Conservation (phyloP, 2,113 vertebrate species). For the Axis porcinus region DNA sequence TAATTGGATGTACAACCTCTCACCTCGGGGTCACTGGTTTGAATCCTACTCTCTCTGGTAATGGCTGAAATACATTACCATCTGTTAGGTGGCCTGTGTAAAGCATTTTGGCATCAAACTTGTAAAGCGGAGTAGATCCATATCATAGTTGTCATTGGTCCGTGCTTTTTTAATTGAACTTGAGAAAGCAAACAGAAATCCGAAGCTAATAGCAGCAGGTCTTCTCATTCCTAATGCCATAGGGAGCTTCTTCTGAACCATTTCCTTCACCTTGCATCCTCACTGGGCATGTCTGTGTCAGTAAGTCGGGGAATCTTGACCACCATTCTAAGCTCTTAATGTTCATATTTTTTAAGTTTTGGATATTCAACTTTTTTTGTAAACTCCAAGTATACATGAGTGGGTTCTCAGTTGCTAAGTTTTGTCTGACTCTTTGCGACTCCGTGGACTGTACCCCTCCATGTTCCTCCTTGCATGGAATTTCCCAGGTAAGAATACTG, state of each 20-base stretch:
- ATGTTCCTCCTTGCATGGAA: not conserved
- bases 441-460: not conserved
- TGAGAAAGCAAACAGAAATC: slow-evolving; percentile 20
- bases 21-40: slow-evolving; percentile 59
- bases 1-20: slow-evolving; percentile 68
- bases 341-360: not conserved
- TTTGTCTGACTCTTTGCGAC: not conserved
- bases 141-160: not conserved
- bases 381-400: not conserved
- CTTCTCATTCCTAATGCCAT: not conserved
- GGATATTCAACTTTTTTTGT: not conserved
- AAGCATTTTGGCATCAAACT: slow-evolving; percentile 34
- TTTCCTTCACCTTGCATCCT: not conserved
- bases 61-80: slow-evolving; percentile 45
- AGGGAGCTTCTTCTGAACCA: not conserved
- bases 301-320: not conserved
- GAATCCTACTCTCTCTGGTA: slow-evolving; percentile 49
- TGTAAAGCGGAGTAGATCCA: slow-evolving; percentile 9
- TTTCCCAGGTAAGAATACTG: not conserved
- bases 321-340: not conserved
- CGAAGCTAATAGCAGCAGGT: not conserved
- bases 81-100: slow-evolving; percentile 44
- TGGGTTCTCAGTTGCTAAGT: not conserved
- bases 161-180: not conserved
- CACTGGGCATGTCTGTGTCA: not conserved